These are phyloP conservation scores for Melanotaenia nigrans DNA, from an alignment of 2,797 vertebrate species.

Conservation along the genomic window DNA sequence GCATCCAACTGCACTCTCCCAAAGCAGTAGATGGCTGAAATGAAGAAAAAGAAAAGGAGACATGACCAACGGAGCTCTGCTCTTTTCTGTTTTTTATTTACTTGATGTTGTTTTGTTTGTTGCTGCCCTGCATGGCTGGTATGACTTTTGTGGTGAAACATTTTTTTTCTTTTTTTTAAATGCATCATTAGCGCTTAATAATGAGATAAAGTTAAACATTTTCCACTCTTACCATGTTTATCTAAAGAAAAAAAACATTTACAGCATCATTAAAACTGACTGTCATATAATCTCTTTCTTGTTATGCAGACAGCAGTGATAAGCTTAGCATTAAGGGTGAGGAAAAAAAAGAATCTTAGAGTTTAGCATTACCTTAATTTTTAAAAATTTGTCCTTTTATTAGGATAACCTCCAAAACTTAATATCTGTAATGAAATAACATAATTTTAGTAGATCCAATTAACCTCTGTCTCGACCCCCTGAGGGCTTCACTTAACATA, in stretches of 20 bases:
- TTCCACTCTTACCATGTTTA: background rate
- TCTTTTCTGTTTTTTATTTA: conserved; percentile 29
- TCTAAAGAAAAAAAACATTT: background rate
- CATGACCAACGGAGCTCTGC: conserved; percentile 43
- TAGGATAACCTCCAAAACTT: conserved; percentile 76
- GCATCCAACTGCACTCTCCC: conserved; percentile 32
- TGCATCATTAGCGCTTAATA: background rate
- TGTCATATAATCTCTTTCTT: conserved; percentile 27
- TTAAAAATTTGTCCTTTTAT: conserved; percentile 53
- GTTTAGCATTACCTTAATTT: conserved; percentile 58
- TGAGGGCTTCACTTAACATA: conserved; percentile 77
- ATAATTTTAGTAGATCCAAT: conserved; percentile 80
- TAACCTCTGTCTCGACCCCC: conserved; percentile 79
- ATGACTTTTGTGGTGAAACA: conserved; percentile 12
- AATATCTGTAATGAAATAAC: conserved; percentile 74
- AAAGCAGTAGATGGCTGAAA: conserved; percentile 35
- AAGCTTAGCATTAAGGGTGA: conserved; percentile 40
- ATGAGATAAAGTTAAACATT: background rate
- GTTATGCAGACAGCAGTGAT: conserved; percentile 14
- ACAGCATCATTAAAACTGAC: conserved; percentile 10
- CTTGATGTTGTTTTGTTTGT: conserved; percentile 5
- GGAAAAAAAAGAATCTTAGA: conserved; percentile 18
- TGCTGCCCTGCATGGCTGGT: background rate
- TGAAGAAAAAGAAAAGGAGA: conserved; percentile 49
- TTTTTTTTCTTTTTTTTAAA: background rate